A percentile compares a stretch with the other conserved stretches of the same genome.
These are phyloP conservation scores for Spilosoma lubricipeda DNA, from an alignment of 2,888 invertebrate species.

Conservation along the genomic window DNA sequence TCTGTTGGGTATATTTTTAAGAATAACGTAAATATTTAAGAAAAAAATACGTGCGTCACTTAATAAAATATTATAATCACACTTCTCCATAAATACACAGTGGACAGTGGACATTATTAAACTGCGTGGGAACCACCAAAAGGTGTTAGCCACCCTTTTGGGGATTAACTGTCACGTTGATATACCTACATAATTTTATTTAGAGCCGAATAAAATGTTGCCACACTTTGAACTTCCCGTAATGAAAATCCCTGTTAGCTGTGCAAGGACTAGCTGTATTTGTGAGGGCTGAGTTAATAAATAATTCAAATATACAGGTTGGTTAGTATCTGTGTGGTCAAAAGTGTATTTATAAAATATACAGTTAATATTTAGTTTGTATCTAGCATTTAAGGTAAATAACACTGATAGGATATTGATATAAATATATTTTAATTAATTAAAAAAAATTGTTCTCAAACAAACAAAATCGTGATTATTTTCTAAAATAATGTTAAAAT, in stretches of 20 bases:
- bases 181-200: conserved; percentile 10
- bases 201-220: conserved; percentile 12
- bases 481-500: no score
- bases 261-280: conserved; percentile 22
- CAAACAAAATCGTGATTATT: no score
- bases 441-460: no score
- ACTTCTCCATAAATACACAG: neutral
- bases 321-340: neutral
- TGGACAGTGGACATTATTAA: neutral
- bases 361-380: neutral
- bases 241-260: conserved; percentile 14
- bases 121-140: conserved; percentile 9
- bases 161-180: conserved; percentile 9
- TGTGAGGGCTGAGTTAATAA: neutral
- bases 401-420: neutral
- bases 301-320: neutral
- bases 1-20: neutral
- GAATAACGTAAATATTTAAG: neutral
- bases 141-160: conserved; percentile 10
- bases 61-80: neutral
- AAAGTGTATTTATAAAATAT: neutral
- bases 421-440: no score
- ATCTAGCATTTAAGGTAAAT: neutral
- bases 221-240: conserved; percentile 6
- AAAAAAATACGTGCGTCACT: neutral